phyloP scores from a whole-genome alignment of 2,888 invertebrate species.

The Crossocerus cetratus region DNA sequence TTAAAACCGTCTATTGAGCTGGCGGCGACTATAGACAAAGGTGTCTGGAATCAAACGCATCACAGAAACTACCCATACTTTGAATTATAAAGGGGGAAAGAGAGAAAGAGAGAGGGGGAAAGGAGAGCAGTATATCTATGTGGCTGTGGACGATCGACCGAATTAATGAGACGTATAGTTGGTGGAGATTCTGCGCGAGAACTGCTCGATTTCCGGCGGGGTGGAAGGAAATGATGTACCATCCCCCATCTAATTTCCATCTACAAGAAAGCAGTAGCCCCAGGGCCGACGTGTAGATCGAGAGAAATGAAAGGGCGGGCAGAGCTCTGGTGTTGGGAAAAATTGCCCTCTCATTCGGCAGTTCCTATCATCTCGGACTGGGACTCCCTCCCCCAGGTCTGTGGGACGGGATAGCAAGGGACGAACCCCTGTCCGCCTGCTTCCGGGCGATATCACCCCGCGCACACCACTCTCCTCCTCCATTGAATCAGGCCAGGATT shows the following conservation, averaged over 20 bases:
- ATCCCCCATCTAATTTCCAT: neutral
- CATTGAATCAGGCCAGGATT: neutral
- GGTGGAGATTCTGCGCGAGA: neutral
- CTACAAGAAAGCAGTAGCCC: neutral
- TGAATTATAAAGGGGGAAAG: no score
- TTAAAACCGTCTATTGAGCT: no score
- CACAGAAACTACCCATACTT: no score
- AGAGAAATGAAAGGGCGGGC: neutral
- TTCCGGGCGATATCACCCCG: constrained; percentile 21
- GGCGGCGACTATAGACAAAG: no score
- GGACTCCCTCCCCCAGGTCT: neutral
- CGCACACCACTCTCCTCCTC: neutral
- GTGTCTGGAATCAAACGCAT: no score
- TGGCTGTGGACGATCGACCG: neutral
- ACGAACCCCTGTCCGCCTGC: neutral
- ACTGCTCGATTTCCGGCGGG: neutral
- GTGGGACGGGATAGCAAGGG: no score
- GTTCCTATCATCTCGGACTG: neutral
- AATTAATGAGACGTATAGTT: neutral
- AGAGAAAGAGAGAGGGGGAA: neutral
- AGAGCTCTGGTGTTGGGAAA: neutral
- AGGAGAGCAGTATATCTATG: neutral
- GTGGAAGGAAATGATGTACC: neutral
- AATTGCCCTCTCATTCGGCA: constrained; percentile 4
- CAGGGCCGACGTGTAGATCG: neutral